phyloP scores from a whole-genome alignment of 2,797 vertebrate genomes.

The Enteromius treurensis region DNA sequence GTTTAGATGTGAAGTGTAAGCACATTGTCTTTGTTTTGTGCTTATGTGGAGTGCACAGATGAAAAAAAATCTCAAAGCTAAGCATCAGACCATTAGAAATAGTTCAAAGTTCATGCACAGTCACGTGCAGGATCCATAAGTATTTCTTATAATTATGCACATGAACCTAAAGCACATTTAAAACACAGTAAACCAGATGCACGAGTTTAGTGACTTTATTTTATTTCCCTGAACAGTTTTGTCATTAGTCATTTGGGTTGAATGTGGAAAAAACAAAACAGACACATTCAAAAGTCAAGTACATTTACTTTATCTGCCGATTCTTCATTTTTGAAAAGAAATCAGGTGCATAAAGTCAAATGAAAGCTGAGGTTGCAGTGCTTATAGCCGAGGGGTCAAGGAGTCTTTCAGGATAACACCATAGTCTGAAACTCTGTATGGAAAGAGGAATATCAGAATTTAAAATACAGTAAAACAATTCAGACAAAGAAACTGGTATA shows the following conservation, averaged over 20 bases:
- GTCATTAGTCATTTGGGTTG: slow-evolving; percentile 54
- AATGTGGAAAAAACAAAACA: slow-evolving; percentile 48
- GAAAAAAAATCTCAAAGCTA: neutral
- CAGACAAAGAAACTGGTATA: neutral
- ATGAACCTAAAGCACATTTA: slow-evolving; percentile 11
- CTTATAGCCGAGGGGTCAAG: slow-evolving; percentile 36
- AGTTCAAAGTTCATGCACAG: neutral
- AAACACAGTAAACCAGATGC: slow-evolving; percentile 44
- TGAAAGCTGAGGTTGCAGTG: slow-evolving; percentile 61
- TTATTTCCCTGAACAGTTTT: slow-evolving; percentile 62
- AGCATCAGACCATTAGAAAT: neutral
- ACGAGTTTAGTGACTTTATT: slow-evolving; percentile 65
- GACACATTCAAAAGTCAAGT: slow-evolving; percentile 60
- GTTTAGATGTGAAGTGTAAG: neutral
- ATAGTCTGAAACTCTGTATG: slow-evolving; percentile 89
- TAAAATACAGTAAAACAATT: neutral
- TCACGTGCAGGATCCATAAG: neutral
- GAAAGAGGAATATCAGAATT: slow-evolving; percentile 39
- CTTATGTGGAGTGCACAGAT: neutral
- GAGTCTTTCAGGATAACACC: slow-evolving; percentile 85
- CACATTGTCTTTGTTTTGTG: slow-evolving; percentile 10
- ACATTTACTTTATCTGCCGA: slow-evolving; percentile 52
- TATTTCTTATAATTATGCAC: neutral
- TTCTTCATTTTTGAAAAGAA: slow-evolving; percentile 60
- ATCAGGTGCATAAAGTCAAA: slow-evolving; percentile 52